Percentiles rank a stretch among this genome's conserved stretches.
Conservation (phyloP, 2,888 invertebrate genomes). For the Buathra laborator region DNA sequence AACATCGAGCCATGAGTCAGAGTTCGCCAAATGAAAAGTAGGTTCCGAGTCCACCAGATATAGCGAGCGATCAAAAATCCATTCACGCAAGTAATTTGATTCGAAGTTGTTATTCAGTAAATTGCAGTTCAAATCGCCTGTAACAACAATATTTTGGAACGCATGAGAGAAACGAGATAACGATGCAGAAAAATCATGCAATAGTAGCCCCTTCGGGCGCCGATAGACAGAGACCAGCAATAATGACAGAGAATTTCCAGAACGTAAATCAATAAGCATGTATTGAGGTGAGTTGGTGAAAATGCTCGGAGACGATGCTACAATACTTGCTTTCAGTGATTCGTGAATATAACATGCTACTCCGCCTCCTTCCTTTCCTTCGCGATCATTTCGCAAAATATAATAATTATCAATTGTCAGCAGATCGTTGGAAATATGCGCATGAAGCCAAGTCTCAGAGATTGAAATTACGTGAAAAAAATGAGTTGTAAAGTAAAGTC, state of each 20-base stretch:
- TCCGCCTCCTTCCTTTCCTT: not conserved
- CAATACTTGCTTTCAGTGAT: constrained; percentile 1
- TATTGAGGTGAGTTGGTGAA: not conserved
- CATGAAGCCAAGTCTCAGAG: not conserved
- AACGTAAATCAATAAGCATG: not conserved
- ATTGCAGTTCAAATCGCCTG: not conserved
- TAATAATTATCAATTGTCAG: not conserved
- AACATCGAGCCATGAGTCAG: not conserved
- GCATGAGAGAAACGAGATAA: not conserved
- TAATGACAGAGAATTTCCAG: not conserved
- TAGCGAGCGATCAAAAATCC: too few species aligned
- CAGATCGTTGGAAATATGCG: not conserved
- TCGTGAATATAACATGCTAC: constrained; percentile 34
- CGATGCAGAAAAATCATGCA: not conserved
- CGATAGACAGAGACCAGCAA: not conserved
- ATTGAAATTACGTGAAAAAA: not conserved
- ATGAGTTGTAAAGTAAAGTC: not conserved
- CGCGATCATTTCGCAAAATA: constrained; percentile 20
- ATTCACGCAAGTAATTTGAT: too few species aligned
- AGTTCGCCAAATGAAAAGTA: too few species aligned
- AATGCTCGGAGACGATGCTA: too few species aligned
- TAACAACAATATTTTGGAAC: not conserved
- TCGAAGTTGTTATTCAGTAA: too few species aligned
- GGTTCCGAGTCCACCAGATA: too few species aligned
- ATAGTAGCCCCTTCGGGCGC: not conserved